Base-by-base conservation (phyloP, 2,797 vertebrate species). In the Sebastolobus alascanus region DNA sequence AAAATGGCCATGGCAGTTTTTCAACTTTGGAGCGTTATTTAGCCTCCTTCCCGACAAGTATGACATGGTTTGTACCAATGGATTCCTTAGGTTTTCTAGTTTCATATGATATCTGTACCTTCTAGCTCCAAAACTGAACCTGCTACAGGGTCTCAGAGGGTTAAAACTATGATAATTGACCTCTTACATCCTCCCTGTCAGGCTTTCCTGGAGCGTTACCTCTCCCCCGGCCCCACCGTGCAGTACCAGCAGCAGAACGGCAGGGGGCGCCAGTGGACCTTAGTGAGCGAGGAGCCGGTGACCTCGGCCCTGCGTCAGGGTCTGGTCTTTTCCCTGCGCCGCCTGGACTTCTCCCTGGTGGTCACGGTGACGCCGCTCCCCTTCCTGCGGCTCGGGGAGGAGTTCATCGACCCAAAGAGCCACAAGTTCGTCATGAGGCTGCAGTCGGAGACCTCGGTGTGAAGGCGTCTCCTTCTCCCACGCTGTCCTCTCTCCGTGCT, bases 361-460 rank as follows among this genome's bases (percentile, higher is more conserved):
- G 97, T 98, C 82, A 97, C 96, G 79, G 95, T 97, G 88, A 97
- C 95, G 79, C 96, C 96, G 55, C 97, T 98, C 60, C 98, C 98
- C 0, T 97, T 97, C 95, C 96, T 98, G 87, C 96, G 97, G 52
- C 96, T 99, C 40, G 96, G 97, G 0, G 98, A 99, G 93, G 97
- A 98, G 78, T 98, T 98, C 11, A 96, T 98, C 85, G 97, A 98
- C 94, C 98, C 98, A 33, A 99, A 99, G 91, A 98, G 97, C 2
- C 98, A 98, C 95, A 98, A 98, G 92, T 99, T 99, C 12, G 96
- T 98, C 77, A 97, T 98, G 97, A 95, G 97, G 93, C 95, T 99
- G 87, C 97, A 98, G 94, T 99, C 97, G 0, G 98, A 98, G 96
- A 99, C 97, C 35, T 99, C 97, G 0, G 97, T 97, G 83, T 97